Evolutionary conservation across 2,797 vertebrate species (phyloP).

Genomic region (Botia almorhae): DNA sequence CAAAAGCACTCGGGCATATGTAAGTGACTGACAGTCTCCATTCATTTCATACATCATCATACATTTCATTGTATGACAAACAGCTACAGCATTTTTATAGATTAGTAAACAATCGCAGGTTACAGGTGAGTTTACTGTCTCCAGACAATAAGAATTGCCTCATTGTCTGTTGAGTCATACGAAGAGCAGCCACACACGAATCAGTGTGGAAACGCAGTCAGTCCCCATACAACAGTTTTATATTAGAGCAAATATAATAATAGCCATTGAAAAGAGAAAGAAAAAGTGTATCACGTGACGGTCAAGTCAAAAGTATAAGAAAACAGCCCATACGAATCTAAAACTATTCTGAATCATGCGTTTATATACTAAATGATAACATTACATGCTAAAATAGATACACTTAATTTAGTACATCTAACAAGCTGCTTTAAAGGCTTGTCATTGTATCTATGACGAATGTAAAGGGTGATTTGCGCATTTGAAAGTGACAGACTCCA

Average conservation of each 20-base stretch:
- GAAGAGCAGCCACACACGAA: constrained; percentile 42
- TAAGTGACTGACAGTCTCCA: neutral
- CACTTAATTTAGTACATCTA: no score
- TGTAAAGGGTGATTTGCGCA: constrained; percentile 6
- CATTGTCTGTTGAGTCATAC: constrained; percentile 57
- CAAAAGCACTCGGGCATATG: neutral
- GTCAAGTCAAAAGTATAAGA: no score
- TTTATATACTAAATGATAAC: no score
- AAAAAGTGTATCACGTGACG: neutral
- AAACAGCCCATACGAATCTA: neutral
- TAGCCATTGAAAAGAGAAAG: no score
- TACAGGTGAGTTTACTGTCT: constrained; percentile 47
- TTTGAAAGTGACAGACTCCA: constrained; percentile 69
- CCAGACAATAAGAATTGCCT: constrained; percentile 54
- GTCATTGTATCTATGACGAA: neutral
- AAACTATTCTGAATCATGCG: neutral
- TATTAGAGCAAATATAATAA: no score
- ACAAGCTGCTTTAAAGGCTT: neutral
- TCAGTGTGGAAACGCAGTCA: constrained; percentile 38
- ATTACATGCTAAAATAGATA: no score
- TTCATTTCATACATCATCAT: no score
- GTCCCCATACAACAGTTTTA: constrained; percentile 1
- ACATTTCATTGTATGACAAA: neutral
- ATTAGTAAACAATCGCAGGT: no score
- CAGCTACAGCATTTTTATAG: neutral